Conservation (phyloP, 1,140 invertebrate species). For the Adoxophyes honmai region DNA sequence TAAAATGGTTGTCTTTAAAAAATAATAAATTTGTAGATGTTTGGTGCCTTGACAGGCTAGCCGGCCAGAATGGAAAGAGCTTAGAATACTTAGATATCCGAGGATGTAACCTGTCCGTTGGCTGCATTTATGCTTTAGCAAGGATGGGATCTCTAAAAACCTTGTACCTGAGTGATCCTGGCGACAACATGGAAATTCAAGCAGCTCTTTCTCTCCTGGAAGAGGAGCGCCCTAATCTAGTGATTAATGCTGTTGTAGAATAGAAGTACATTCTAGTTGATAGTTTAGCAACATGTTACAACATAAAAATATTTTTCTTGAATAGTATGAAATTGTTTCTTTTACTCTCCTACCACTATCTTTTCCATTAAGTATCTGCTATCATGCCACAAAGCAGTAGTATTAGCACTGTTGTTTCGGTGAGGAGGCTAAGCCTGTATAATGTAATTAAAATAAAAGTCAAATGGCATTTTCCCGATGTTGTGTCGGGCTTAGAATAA, state of each 20-base stretch:
- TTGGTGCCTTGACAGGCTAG: slow-evolving; percentile 67
- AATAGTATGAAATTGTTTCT: too few relatives aligned
- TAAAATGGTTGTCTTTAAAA: slow-evolving; percentile 66
- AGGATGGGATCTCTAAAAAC: slow-evolving; percentile 57
- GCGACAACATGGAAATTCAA: slow-evolving; percentile 54
- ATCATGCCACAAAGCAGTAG: too few relatives aligned
- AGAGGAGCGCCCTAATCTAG: slow-evolving; percentile 51
- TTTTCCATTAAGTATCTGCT: too few relatives aligned
- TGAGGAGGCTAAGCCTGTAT: too few relatives aligned
- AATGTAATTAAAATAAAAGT: too few relatives aligned
- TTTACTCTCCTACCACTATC: too few relatives aligned
- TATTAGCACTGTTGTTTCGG: too few relatives aligned
- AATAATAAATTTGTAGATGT: slow-evolving; percentile 67
- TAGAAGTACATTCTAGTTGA: too few relatives aligned
- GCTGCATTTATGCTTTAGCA: slow-evolving; percentile 51
- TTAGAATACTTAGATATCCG: slow-evolving; percentile 66
- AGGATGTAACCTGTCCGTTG: slow-evolving; percentile 54
- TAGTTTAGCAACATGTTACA: too few relatives aligned
- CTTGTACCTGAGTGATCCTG: slow-evolving; percentile 56
- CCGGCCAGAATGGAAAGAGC: slow-evolving; percentile 48
- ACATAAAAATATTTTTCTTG: too few relatives aligned
- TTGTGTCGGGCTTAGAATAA: too few relatives aligned
- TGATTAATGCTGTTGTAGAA: slow-evolving; percentile 46
- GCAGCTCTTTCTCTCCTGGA: slow-evolving; percentile 60
- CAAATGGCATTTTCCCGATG: too few relatives aligned